Conservation (phyloP, 1,140 invertebrate genomes). For the Dendroctonus valens region DNA sequence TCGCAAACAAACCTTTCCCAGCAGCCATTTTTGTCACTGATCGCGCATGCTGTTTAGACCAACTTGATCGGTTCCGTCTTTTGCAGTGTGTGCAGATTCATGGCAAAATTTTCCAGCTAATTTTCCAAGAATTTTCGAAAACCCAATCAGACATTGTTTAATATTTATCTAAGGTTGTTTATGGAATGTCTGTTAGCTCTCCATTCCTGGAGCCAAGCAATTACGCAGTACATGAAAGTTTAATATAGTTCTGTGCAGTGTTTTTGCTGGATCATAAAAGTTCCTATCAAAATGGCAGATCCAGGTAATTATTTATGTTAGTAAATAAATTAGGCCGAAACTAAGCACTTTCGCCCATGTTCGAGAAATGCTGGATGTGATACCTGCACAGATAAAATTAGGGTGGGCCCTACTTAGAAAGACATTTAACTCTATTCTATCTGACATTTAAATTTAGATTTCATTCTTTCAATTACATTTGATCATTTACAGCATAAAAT, state of each 20-base stretch:
- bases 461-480: no score
- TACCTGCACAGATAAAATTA: constrained; percentile 5
- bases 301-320: constrained; percentile 5
- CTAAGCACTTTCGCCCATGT: no score
- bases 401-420: constrained; percentile 13
- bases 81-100: neutral
- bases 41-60: constrained; percentile 6
- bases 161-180: no score
- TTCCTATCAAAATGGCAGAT: constrained; percentile 25
- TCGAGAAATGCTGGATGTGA: no score
- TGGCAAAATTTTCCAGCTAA: neutral
- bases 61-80: neutral
- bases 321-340: neutral
- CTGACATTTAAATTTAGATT: no score
- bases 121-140: constrained; percentile 7
- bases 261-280: constrained; percentile 2
- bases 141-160: no score
- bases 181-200: no score
- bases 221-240: no score
- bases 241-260: no score
- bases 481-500: no score
- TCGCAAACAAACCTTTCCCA: constrained; percentile 24
- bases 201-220: no score
- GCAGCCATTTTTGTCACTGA: constrained; percentile 27
- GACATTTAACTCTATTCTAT: no score